These are phyloP conservation scores for Sebastes kiyomatsui DNA, from an alignment of 2,797 vertebrate genomes.

Conservation along the genomic window DNA sequence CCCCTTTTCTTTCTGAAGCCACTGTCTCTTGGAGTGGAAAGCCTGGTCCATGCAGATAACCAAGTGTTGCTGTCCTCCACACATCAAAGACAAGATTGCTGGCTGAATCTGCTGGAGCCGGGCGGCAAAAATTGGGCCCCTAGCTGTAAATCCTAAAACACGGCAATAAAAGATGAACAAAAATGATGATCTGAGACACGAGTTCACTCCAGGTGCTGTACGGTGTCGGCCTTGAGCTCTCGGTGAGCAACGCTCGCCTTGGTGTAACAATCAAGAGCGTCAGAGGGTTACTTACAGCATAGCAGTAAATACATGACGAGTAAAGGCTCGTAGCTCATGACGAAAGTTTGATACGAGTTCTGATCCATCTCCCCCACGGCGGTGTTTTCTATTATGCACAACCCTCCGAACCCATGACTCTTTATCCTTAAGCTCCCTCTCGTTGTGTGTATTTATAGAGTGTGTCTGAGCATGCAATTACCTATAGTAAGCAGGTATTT, in stretches of 20 bases:
- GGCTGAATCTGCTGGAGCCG: constrained; percentile 27
- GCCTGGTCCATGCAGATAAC: constrained; percentile 53
- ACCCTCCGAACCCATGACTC: neutral
- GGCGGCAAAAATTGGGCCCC: constrained; percentile 2
- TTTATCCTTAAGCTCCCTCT: neutral
- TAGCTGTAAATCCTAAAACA: constrained; percentile 34
- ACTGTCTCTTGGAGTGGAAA: constrained; percentile 34
- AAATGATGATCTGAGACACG: constrained; percentile 24
- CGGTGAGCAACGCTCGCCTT: constrained; percentile 8
- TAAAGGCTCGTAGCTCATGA: neutral
- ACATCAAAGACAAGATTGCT: constrained; percentile 39
- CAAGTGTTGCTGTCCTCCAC: constrained; percentile 16
- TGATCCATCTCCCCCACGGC: neutral
- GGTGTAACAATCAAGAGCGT: neutral
- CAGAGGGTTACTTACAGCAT: constrained; percentile 13
- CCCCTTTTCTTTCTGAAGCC: constrained; percentile 9
- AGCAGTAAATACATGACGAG: constrained; percentile 7
- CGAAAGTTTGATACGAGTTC: neutral
- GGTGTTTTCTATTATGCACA: constrained; percentile 1
- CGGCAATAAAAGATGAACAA: neutral
- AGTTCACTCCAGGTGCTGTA: constrained; percentile 10
- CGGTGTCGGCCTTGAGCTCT: neutral
- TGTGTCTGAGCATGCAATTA: neutral
- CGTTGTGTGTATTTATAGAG: neutral
- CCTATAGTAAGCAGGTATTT: neutral